phyloP scores from a whole-genome alignment of 2,888 invertebrate species.

The Brachynemurus nebulosus region DNA sequence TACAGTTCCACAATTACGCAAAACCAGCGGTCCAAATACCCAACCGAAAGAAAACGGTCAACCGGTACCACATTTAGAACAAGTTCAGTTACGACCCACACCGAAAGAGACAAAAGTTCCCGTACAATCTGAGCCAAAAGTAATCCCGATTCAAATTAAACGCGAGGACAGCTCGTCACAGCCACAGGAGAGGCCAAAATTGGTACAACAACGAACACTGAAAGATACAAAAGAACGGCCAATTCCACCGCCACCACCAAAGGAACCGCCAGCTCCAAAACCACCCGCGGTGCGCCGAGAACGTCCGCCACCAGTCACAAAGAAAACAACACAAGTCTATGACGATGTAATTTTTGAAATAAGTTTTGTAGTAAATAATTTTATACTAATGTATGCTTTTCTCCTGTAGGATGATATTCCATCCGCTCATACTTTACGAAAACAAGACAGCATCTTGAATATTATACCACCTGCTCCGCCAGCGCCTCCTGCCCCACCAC shows the following conservation, averaged over 20 bases:
- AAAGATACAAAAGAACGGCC: not conserved
- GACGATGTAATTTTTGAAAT: not conserved
- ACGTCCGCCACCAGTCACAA: slow-evolving; percentile 7
- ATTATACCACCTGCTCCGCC: slow-evolving; percentile 25
- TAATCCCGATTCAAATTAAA: not conserved
- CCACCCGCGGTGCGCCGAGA: no score
- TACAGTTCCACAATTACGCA: not conserved
- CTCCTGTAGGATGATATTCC: slow-evolving; percentile 22
- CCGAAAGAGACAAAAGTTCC: slow-evolving; percentile 2
- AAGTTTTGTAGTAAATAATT: not conserved
- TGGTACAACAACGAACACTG: slow-evolving; percentile 3
- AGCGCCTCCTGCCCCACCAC: slow-evolving; percentile 36
- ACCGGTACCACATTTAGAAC: not conserved
- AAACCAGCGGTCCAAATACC: slow-evolving; percentile 17
- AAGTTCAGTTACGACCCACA: not conserved
- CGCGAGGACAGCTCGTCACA: not conserved
- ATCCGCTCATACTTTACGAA: slow-evolving; percentile 26
- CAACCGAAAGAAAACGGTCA: slow-evolving; percentile 22
- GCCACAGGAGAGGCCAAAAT: slow-evolving; percentile 9
- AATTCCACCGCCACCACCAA: slow-evolving; percentile 2
- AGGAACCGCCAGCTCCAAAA: not conserved
- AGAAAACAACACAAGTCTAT: slow-evolving; percentile 7
- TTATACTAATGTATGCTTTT: no score
- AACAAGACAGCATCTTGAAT: slow-evolving; percentile 26
- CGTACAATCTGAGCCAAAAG: not conserved